Percentiles rank a stretch among this genome's conserved stretches.
These are phyloP conservation scores for Melanerpes aurifrons DNA, from an alignment of 2,113 vertebrate genomes.

Conservation along the genomic window DNA sequence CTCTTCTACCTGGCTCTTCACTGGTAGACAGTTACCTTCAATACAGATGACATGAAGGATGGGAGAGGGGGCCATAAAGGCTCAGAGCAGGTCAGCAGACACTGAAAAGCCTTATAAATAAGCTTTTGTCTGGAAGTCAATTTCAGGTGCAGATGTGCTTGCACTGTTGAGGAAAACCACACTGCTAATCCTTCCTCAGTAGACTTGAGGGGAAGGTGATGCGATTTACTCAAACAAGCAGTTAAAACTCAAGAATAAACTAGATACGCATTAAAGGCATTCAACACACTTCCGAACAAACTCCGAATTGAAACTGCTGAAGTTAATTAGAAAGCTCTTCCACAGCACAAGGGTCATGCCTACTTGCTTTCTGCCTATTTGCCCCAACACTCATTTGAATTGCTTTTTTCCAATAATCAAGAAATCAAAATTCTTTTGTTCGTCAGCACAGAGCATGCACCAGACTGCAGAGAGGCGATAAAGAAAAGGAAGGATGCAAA, in stretches of 20 bases:
- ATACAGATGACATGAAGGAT: accelerated
- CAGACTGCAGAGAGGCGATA: conserved; percentile 50
- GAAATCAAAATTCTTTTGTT: conserved; percentile 65
- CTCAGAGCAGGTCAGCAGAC: neutral
- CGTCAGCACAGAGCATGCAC: neutral
- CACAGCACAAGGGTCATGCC: neutral
- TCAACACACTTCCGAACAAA: neutral
- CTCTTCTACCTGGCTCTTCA: neutral
- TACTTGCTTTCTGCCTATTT: neutral
- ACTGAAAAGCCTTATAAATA: neutral
- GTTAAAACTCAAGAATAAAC: neutral
- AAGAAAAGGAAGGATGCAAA: conserved; percentile 60
- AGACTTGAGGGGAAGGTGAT: neutral
- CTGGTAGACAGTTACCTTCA: neutral
- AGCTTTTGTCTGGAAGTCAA: neutral
- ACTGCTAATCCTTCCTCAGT: neutral
- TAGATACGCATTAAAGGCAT: neutral
- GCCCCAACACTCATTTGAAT: conserved; percentile 5
- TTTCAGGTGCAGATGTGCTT: neutral
- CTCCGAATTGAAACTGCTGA: neutral
- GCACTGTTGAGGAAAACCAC: neutral
- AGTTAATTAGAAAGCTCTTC: conserved; percentile 47
- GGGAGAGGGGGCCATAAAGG: neutral
- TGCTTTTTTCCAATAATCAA: conserved; percentile 32
- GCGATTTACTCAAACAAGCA: neutral